phyloP scores from a whole-genome alignment of 2,888 invertebrate species.

The Nemoura dubitans region DNA sequence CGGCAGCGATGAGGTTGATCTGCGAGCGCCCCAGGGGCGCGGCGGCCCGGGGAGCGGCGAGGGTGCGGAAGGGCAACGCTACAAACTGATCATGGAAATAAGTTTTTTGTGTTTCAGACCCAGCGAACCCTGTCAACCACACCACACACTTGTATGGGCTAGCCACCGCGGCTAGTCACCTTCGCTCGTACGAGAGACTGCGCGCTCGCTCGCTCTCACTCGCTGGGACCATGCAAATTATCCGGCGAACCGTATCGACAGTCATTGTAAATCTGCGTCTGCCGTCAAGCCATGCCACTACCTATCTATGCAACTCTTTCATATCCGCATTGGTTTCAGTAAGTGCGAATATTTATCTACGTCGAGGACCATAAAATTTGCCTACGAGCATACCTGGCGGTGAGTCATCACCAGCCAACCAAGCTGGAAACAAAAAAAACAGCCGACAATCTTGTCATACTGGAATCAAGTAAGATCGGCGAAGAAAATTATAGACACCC shows the following conservation, averaged over 20 bases:
- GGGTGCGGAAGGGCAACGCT: no score
- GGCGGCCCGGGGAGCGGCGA: background rate
- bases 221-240: background rate
- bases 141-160: background rate
- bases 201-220: background rate
- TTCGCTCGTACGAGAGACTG: background rate
- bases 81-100: background rate
- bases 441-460: background rate
- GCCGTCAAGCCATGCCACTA: background rate
- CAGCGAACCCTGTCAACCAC: background rate
- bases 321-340: background rate
- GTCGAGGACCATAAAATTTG: background rate
- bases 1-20: background rate
- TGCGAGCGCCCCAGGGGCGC: background rate
- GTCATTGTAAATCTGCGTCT: background rate
- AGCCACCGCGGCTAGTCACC: background rate
- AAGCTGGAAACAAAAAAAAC: background rate
- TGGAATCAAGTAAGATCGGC: background rate
- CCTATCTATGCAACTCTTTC: background rate
- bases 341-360: background rate
- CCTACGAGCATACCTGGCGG: background rate
- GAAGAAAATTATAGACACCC: constrained; percentile 12
- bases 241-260: background rate
- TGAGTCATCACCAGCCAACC: constrained; percentile 23
- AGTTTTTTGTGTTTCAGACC: background rate